Base-by-base conservation (phyloP, 2,888 invertebrate genomes). In the Buathra laborator region DNA sequence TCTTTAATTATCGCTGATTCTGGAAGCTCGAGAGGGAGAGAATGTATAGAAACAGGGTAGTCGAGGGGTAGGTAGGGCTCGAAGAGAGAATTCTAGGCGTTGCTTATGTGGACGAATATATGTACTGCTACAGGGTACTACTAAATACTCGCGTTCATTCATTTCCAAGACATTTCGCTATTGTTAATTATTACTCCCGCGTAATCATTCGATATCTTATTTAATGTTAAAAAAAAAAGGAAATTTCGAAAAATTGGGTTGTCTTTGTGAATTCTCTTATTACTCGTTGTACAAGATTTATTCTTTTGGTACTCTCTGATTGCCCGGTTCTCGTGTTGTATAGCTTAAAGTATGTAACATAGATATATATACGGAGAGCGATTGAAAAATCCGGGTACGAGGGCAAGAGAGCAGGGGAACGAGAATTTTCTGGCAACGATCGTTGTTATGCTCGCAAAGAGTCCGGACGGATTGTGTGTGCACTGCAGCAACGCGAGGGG, bases 1-100 rank as follows among this genome's bases (percentile, higher is more conserved):
- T 85, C 85, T 87, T 86, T 88, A 86, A 87, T 86, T 87, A 87
- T 88, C 83, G 82, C 78, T 85, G 82, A 85, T 86, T 84, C 86
- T 81, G 84, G 76, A 80, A 77, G 77, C 85, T 74, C 80, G 59
- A 43, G 62, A 80, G 56, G 32, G 75, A 80, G 62, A 53, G 46
- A 80, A 62, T 77, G 77, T 68, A 72, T 53, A 80, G 75, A 79
- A 76, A 76, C 75, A 53, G 14, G 37, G 48, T 62, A 56, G 70
- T 76, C 37, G 46, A 67, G 53, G 59, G 44, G 16, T 64, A 59
- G 46, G 53, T 53, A 62, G 62, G 32, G 29, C 62, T 62, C 62
- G 51, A 66, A 53, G 51, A 51, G 66, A 76, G 53, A 76, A 68
- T 64, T 67, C 37, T 12, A 24, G 46, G 51, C 48, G 10, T 71